phyloP scores from a whole-genome alignment of 2,113 vertebrate species.

The Myotis yumanensis region DNA sequence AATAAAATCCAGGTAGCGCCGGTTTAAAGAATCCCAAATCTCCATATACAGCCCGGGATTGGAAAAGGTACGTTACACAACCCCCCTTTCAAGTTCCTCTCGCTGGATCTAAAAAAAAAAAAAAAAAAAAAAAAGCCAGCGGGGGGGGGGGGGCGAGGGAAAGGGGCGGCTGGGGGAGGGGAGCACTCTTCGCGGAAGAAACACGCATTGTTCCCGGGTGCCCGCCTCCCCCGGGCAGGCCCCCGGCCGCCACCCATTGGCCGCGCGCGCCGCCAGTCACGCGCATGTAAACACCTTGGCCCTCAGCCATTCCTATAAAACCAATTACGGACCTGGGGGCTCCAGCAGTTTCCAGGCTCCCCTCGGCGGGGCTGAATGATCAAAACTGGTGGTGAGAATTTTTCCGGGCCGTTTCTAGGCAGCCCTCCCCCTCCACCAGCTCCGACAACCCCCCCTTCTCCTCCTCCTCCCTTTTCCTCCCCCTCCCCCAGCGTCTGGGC shows the following conservation, averaged over 20 bases:
- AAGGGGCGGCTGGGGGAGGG: background rate
- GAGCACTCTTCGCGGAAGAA: conserved; percentile 90
- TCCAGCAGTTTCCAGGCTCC: conserved; percentile 91
- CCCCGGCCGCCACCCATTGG: conserved; percentile 84
- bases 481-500: conserved; percentile 68
- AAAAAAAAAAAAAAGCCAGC: conserved; percentile 67
- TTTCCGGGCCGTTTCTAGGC: conserved; percentile 87
- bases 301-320: conserved; percentile 91
- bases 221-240: conserved; percentile 81
- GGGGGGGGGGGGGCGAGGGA: background rate
- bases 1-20: conserved; percentile 85
- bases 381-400: conserved; percentile 88
- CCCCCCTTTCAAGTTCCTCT: conserved; percentile 86
- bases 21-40: conserved; percentile 84
- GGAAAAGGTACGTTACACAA: conserved; percentile 87
- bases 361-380: conserved; percentile 86
- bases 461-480: background rate
- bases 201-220: conserved; percentile 92
- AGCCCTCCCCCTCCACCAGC: conserved; percentile 68
- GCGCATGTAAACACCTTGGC: conserved; percentile 88
- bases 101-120: conserved; percentile 84
- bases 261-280: conserved; percentile 83
- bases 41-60: conserved; percentile 91
- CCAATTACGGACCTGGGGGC: conserved; percentile 91
- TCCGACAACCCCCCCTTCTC: background rate